Evolutionary conservation across 1,140 invertebrate species (phyloP).

Genomic region (Temnothorax nylanderi): DNA sequence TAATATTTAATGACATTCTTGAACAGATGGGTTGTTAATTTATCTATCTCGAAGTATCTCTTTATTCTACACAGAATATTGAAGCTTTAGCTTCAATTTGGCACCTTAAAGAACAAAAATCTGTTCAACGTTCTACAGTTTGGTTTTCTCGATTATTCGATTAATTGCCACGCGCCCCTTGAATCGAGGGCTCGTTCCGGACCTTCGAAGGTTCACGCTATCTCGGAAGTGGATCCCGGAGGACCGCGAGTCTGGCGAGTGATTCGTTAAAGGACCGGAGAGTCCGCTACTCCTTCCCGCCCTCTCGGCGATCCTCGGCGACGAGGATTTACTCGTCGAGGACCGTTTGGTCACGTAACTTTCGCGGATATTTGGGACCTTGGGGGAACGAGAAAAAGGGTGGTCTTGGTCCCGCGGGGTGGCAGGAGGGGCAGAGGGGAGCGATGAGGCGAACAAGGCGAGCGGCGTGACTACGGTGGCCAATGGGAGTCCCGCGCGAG

Average conservation of each 20-base stretch:
- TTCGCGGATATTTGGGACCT: slow-evolving; percentile 67
- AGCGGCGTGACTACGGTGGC: slow-evolving; percentile 75
- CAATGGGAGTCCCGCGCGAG: slow-evolving; percentile 75
- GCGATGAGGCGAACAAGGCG: slow-evolving; percentile 71
- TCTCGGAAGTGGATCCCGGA: slow-evolving; percentile 48
- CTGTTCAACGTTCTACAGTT: neutral
- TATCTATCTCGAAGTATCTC: neutral
- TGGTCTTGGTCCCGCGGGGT: slow-evolving; percentile 50
- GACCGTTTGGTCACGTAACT: slow-evolving; percentile 54
- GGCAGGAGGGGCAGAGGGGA: neutral
- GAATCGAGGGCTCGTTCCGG: neutral
- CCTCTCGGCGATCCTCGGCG: neutral
- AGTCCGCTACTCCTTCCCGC: neutral
- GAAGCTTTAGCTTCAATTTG: neutral
- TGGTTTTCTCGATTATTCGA: neutral
- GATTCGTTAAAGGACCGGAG: slow-evolving; percentile 59
- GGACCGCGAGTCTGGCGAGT: slow-evolving; percentile 29
- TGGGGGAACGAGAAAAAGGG: slow-evolving; percentile 43
- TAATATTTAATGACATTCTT: neutral
- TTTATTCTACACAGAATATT: neutral
- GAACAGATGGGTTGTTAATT: neutral
- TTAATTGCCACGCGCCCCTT: neutral
- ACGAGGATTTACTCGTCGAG: slow-evolving; percentile 45
- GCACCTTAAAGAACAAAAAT: neutral
- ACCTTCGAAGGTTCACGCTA: neutral